Percentiles rank a stretch among this genome's conserved stretches.
phyloP scores from a whole-genome alignment of 1,140 invertebrate species.

The Philaenus spumarius region DNA sequence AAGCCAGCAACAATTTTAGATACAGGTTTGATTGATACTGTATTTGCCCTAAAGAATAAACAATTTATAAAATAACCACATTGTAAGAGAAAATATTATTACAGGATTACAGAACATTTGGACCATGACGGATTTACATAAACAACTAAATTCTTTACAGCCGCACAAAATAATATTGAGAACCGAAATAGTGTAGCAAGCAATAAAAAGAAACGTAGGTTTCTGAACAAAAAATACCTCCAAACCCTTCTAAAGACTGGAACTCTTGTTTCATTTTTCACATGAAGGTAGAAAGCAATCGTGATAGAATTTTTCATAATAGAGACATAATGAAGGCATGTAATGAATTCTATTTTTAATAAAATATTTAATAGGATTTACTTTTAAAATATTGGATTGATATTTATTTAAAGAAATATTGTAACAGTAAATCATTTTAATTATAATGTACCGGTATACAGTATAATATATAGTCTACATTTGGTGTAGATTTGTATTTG shows the following conservation, averaged over 20 bases:
- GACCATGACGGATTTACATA: slow-evolving; percentile 24
- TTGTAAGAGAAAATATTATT: slow-evolving; percentile 22
- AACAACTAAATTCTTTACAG: neutral
- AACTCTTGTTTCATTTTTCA: slow-evolving; percentile 8
- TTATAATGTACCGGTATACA: no score
- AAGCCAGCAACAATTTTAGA: slow-evolving; percentile 4
- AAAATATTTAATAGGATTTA: no score
- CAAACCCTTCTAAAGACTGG: neutral
- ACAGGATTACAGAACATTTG: slow-evolving; percentile 22
- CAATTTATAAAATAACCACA: slow-evolving; percentile 13
- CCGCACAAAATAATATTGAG: neutral
- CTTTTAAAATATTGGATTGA: no score
- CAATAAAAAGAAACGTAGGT: slow-evolving; percentile 3
- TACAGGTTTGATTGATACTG: neutral
- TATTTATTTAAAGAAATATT: no score
- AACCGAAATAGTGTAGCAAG: neutral
- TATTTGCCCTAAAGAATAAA: slow-evolving; percentile 2
- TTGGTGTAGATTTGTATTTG: no score
- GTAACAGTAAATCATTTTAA: no score
- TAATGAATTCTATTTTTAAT: no score
- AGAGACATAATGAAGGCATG: no score
- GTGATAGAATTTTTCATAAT: no score
- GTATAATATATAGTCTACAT: no score
- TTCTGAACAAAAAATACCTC: neutral
- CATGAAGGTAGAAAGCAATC: neutral